Evolutionary conservation across 2,888 invertebrate genomes (phyloP), one percentile per base, ranked within the genome.

Genomic region (Nipponacmea schrenckii): DNA sequence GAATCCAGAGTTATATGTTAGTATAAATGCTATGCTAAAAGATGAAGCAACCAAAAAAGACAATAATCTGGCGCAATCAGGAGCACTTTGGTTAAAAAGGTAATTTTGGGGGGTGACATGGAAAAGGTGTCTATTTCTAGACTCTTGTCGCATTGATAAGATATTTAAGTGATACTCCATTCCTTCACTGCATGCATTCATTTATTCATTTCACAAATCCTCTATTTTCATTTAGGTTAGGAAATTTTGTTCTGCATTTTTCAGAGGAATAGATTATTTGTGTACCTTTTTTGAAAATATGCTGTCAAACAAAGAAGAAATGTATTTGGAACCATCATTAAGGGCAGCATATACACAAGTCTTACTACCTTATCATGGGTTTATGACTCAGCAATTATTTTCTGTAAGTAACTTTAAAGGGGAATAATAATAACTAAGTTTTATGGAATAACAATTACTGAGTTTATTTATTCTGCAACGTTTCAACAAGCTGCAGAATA

Each of bases 21-120:
- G 70, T 12, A 14, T 76, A 50, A 69, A 74, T 68, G 68, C 62
- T 14, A 74, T 76, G 44, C 39, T 76, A 24, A 67, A 74, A 31
- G 71, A 72, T 39, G 65, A 39, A 24, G 20, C 44, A 10, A 17
- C 20, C 14, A 69, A 65, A 10, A 62, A 26, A 17, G 64, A 64
- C 12, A 68, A 45, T 14, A 44, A 50, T 50, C 65, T 62, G 4
- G 72, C 69, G 17, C 45, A 64, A 2, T 27, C 46, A 1, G 68
- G 68, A 20, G 66, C 45, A 12, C 65, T 72, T 44, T 72, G 69
- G 68, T 31, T 72, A 1, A 68, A 48, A 27, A 68, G 68, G 72
- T 72, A 64, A 26, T 3, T 31, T 39, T n/a, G n/a, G n/a, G 3
- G 3, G 4, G 39, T 39, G n/a, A n/a, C n/a, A n/a, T n/a, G n/a